A percentile compares a stretch with the other conserved stretches of the same genome.
These are phyloP conservation scores for Natrix natrix DNA, from an alignment of 2,797 vertebrate species.

Conservation along the genomic window DNA sequence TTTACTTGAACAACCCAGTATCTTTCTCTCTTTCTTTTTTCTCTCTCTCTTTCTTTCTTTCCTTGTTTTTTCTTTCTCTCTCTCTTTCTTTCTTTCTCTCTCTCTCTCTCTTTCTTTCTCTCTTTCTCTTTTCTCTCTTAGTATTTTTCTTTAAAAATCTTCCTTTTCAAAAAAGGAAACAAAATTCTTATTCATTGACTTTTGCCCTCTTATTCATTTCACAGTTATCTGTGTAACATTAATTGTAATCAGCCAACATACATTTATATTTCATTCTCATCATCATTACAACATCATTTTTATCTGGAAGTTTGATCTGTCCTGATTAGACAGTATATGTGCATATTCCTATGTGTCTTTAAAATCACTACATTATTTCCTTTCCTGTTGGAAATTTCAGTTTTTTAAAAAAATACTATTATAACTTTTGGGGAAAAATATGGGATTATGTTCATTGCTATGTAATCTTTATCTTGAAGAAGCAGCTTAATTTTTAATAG, in stretches of 20 bases:
- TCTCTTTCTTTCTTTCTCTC: neutral
- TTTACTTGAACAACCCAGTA: constrained; percentile 60
- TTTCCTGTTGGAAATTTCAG: constrained; percentile 48
- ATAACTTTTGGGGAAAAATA: constrained; percentile 38
- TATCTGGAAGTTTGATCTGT: constrained; percentile 67
- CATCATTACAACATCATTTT: constrained; percentile 50
- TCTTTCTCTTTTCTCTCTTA: too few relatives aligned
- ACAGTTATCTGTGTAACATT: constrained; percentile 35
- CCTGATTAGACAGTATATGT: constrained; percentile 65
- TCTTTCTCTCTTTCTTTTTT: neutral
- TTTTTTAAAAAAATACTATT: constrained; percentile 35
- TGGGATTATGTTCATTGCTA: constrained; percentile 34
- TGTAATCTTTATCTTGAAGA: neutral
- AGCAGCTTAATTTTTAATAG: neutral
- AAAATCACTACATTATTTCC: constrained; percentile 64
- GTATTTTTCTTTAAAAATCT: neutral
- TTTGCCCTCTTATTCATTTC: constrained; percentile 15
- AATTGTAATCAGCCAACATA: constrained; percentile 60
- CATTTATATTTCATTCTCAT: constrained; percentile 20
- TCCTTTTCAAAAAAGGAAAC: neutral
- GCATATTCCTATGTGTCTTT: constrained; percentile 50
- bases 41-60: too few relatives aligned
- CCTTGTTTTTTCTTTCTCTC: too few relatives aligned
- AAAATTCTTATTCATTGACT: neutral
- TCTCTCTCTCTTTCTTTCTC: too few relatives aligned